Conservation (phyloP, 2,888 invertebrate species). For the Epirrhoe tristata region DNA sequence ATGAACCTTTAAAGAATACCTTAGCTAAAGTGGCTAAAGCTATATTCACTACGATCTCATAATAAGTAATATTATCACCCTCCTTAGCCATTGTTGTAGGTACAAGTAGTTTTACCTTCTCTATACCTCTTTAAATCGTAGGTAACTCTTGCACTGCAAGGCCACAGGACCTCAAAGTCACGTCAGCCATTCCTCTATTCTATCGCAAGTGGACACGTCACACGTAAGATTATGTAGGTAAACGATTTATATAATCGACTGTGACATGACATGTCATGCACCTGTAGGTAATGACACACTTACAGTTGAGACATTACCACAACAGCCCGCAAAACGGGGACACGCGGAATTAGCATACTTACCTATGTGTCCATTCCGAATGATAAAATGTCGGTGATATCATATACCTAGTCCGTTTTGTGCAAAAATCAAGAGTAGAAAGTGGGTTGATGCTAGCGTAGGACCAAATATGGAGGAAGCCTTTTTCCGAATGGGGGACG, state of each 20-base stretch:
- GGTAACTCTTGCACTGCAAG: no score
- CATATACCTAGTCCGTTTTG: background rate
- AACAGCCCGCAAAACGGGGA: conserved; percentile 14
- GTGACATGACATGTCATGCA: conserved; percentile 43
- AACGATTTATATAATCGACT: conserved; percentile 53
- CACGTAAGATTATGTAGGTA: conserved; percentile 44
- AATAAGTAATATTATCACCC: no score
- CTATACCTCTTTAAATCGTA: no score
- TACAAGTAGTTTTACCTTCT: no score
- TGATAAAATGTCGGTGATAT: conserved; percentile 2
- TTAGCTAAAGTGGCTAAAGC: no score
- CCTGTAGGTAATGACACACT: conserved; percentile 53
- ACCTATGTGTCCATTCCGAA: background rate
- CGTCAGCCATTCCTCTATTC: no score
- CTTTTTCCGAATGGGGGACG: background rate
- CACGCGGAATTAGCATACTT: background rate
- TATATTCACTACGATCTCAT: no score
- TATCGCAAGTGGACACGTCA: conserved; percentile 37
- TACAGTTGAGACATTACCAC: conserved; percentile 27
- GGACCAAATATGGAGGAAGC: background rate
- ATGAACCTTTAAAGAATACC: no score
- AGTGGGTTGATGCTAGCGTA: background rate
- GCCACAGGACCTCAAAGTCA: no score
- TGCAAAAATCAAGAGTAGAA: background rate
- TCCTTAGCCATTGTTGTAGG: no score